Evolutionary conservation across 1,140 invertebrate genomes (phyloP), one percentile per base, ranked within the genome.

Genomic region (Drosophila quadrilineata): DNA sequence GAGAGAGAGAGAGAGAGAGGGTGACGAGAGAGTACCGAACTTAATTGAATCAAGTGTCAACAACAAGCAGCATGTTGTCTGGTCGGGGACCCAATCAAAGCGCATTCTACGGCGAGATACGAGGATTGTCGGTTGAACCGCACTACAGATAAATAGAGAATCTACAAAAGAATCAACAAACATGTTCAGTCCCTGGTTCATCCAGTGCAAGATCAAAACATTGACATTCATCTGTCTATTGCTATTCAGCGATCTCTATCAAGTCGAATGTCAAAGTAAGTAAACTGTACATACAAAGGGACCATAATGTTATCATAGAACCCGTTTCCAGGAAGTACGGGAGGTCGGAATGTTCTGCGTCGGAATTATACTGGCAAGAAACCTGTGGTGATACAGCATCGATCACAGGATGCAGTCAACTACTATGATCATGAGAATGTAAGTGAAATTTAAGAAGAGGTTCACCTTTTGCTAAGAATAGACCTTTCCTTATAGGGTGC

Each of bases 361-460:
- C 79, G 88, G 35, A 88, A 90, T 38, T 88, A 88, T 28, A 88
- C 79, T 36, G 76, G 89, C 66, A 73, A 88, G 53, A 74, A 87
- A 86, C 93, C 93, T 0, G 92, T 93, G 29, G 88, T 93, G n/a
- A 93, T 94, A 53, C 92, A 93, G 54, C 92, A 93, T 84, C 90
- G 92, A 54, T 93, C 93, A 79, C 92, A 92, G 21, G 93, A 93
- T 45, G 92, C 93, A 12, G 91, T 91, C 9, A 92, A 91, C 75
- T 95, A 95, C 86, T 95, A 95, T 65, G 93, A 94, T 65, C 92
- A 95, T 74, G 94, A 94, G 90, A 93, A 95, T 82, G 94, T 95
- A 89, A 92, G 92, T 14, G 10, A 16, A 14, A 10, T 14, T 0
- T 8, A n/a, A 28, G 9, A 6, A 35, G 10, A 2, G 21, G 8